Percentiles rank a stretch among this genome's conserved stretches.
These are phyloP conservation scores for Tychaedon coryphoeus DNA, from an alignment of 2,113 vertebrate genomes.

Conservation along the genomic window DNA sequence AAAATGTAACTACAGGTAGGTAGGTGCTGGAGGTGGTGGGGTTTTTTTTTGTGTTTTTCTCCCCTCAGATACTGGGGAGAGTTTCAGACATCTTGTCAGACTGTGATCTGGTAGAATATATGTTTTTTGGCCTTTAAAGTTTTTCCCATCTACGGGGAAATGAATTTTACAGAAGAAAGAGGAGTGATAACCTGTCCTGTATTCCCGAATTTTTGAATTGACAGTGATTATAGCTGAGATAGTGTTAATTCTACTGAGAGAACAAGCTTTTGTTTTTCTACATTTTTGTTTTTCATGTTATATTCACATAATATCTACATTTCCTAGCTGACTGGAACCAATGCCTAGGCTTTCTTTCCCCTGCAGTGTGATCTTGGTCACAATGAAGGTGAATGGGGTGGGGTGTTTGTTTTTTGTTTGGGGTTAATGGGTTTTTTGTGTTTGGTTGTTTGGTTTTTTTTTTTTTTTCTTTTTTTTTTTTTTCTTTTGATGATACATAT, in stretches of 20 bases:
- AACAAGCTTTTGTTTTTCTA: background rate
- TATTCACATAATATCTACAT: background rate
- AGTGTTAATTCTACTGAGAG: background rate
- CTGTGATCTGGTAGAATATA: background rate
- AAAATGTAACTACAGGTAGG: background rate
- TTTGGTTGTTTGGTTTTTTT: too few relatives aligned
- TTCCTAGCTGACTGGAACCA: background rate
- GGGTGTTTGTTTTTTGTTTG: background rate
- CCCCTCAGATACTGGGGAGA: background rate
- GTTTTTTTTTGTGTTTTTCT: background rate
- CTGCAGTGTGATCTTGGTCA: background rate
- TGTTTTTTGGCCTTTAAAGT: background rate
- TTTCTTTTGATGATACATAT: fast-evolving
- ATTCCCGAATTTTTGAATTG: background rate
- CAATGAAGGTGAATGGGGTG: background rate
- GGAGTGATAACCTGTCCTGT: background rate
- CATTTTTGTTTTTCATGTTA: background rate
- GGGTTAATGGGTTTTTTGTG: background rate
- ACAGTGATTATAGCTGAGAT: background rate
- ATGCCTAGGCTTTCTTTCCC: background rate
- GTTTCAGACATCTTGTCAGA: background rate
- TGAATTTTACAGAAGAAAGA: background rate
- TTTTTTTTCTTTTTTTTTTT: background rate
- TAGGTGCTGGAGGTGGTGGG: background rate
- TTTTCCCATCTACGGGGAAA: background rate